Base-by-base conservation (phyloP, 1,140 invertebrate genomes). In the Nautilus pompilius region DNA sequence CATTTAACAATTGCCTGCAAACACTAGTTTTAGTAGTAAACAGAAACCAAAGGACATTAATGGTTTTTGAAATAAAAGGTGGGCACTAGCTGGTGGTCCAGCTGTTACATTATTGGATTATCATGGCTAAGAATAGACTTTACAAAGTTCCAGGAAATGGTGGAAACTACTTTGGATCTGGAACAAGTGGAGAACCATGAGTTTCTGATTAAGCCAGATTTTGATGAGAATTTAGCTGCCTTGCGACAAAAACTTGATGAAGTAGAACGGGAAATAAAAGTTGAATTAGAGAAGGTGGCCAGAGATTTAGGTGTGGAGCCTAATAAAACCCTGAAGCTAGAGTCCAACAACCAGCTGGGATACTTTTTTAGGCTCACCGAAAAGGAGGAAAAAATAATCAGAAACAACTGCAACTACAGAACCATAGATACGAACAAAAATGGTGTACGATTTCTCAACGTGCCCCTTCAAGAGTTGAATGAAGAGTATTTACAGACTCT, bases 161-260 rank as follows among this genome's bases (percentile, higher is more conserved):
- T 98, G 30, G 91, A 95, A 73, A 86, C 91, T 41, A 94, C 93
- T 0, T 81, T 99, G 2, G 96, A 98, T 83, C 86, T 98, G 78
- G 88, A 92, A 5, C 86, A 89, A 63, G 88, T 92, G 15, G 89
- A 93, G 58, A 87, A 88, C 75, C 82, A 81, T 68, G 94, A 98
- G 73, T 98, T 90, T 82, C 84, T 97, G 28, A 89, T 99, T 1
- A 92, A 90, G 76, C 83, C 93, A 15, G 89, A 91, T 56, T 96
- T 95, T 82, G 92, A 96, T 81, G 90, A 93, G 33, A 85, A 90
- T 51, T 84, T 99, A 15, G 85, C 89, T 84, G 90, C 86, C 66
- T 75, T 95, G 28, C 86, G 88, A 68, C 75, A 87, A 51, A 85
- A 88, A 33, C 88, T 95, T 82, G 85, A 90, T 57, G 80, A 87